Conservation (phyloP, 2,113 vertebrate species). For the Semicossyphus pulcher region DNA sequence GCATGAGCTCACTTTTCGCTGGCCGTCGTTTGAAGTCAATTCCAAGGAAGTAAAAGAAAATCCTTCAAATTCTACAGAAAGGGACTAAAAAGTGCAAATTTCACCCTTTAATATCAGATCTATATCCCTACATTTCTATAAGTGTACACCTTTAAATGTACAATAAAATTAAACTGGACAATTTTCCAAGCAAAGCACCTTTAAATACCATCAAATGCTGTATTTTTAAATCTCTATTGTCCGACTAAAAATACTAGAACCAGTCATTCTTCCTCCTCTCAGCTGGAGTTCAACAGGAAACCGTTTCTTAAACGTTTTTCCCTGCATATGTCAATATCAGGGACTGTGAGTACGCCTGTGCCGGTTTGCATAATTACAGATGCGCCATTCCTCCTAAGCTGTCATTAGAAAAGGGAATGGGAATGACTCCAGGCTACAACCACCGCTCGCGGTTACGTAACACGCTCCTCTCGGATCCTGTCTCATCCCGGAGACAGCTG, state of each 20-base stretch:
- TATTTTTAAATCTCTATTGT: conserved; percentile 31
- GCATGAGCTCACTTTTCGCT: conserved; percentile 70
- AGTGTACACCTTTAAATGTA: background rate
- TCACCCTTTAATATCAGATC: background rate
- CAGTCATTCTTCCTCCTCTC: conserved; percentile 36
- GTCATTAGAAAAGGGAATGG: conserved; percentile 81
- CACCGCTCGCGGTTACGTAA: conserved; percentile 77
- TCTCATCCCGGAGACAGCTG: conserved; percentile 61
- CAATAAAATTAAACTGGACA: background rate
- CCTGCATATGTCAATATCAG: conserved; percentile 61
- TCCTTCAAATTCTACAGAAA: background rate
- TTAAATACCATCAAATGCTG: background rate
- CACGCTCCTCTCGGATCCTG: conserved; percentile 61
- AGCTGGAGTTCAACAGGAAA: conserved; percentile 54
- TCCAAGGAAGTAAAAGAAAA: background rate
- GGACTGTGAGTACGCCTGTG: conserved; percentile 50
- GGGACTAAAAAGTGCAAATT: background rate
- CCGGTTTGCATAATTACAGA: conserved; percentile 78
- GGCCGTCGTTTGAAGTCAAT: conserved; percentile 54
- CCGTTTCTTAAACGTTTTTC: conserved; percentile 51
- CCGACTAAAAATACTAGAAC: conserved; percentile 23
- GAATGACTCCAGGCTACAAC: conserved; percentile 79
- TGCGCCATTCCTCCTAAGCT: conserved; percentile 67
- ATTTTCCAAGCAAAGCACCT: background rate
- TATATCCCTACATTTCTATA: background rate